Evolutionary conservation across 1,140 invertebrate genomes (phyloP), one percentile per base, ranked within the genome.

Genomic region (Dendroctonus ponderosae): DNA sequence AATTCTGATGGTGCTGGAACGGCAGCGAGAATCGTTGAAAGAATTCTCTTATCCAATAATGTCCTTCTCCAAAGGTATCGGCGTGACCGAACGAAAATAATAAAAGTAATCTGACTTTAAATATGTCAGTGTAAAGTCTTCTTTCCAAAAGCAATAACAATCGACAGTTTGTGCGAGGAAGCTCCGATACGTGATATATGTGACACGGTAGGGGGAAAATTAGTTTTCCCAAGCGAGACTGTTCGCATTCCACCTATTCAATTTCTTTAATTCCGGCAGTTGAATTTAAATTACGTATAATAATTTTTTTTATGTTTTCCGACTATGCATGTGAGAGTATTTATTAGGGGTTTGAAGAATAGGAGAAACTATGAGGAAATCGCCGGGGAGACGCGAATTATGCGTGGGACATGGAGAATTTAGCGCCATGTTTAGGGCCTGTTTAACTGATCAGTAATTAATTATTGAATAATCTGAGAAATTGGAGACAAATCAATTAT

Each of bases 81-180:
- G 66, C 66, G 67, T 70, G 74, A 70, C 72, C 70, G 70, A 61
- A 70, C 70, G 72, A 72, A 73, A 76, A 75, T 75, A 78, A 77
- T 78, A 78, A 78, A 78, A 78, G 77, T 78, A 78, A 78, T 78
- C 77, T 74, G 72, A 73, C 74, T 77, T 67, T 76, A 77, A 78
- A 78, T 77, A 75, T 78, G 77, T 78, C 77, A 78, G 62, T 72
- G 77, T 78, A 77, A 78, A 78, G 76, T 77, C 77, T 77, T 77
- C 77, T 77, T 77, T 77, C 69, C 68, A 68, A 67, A 66, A 70
- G 72, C 75, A 75, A 76, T 77, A 76, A 76, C 71, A 74, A 75
- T 75, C 73, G 76, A 62, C 72, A 71, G 72, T 71, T 52, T 57
- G 56, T 49, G 68, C 63, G 49, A 40, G 62, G 11, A 62, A 62